Evolutionary conservation across 2,113 vertebrate species (phyloP).

Genomic region (Micronycteris hirsuta): DNA sequence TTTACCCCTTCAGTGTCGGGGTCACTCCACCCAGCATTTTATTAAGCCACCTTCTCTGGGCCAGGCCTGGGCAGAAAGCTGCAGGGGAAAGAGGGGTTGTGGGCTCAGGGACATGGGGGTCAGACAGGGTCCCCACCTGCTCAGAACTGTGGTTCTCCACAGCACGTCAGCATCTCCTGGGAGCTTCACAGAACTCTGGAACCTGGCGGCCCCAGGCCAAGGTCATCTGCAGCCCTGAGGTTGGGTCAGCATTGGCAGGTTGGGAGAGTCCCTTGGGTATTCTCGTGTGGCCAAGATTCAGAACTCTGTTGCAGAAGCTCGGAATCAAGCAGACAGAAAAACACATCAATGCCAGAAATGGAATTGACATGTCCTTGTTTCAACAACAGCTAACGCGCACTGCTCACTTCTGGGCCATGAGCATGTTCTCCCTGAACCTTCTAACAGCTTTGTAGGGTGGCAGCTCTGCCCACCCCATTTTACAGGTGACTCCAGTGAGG

Average conservation of each 20-base stretch:
- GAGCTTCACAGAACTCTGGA: not conserved
- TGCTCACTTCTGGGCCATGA: not conserved
- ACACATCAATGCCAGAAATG: accelerated
- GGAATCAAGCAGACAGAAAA: not conserved
- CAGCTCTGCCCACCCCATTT: not conserved
- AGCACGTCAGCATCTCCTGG: accelerated
- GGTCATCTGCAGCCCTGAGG: not conserved
- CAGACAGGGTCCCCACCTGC: not conserved
- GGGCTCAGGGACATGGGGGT: too few relatives aligned
- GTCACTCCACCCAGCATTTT: accelerated
- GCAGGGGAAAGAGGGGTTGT: accelerated
- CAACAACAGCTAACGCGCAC: accelerated
- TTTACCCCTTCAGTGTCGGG: accelerated
- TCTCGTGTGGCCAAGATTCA: not conserved
- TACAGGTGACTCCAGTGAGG: not conserved
- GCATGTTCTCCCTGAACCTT: not conserved
- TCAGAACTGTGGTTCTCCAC: not conserved
- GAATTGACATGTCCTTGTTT: not conserved
- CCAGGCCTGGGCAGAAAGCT: not conserved
- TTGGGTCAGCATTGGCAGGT: accelerated
- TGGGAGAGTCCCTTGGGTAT: not conserved
- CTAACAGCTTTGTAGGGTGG: not conserved
- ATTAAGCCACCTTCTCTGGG: not conserved
- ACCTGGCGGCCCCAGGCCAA: accelerated
- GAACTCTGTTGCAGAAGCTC: not conserved